A percentile compares a stretch with the other conserved stretches of the same genome.
phyloP scores from a whole-genome alignment of 2,888 invertebrate genomes.

The Diarsia dahlii region DNA sequence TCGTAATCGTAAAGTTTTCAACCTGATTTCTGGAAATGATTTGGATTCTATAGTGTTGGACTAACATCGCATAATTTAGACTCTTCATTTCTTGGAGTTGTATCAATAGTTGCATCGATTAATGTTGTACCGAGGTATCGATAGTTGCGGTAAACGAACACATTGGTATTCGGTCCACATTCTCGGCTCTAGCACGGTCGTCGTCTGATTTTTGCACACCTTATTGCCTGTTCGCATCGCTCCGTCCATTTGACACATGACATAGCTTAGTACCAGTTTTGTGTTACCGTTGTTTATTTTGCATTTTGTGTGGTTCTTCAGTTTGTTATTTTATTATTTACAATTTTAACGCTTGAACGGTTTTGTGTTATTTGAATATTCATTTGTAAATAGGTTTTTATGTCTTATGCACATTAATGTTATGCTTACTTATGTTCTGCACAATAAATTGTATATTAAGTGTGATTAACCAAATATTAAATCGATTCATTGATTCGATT shows the following conservation, averaged over 20 bases:
- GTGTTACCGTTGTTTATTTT: constrained; percentile 75
- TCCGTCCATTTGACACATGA: constrained; percentile 81
- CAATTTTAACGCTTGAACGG: constrained; percentile 62
- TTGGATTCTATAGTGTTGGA: constrained; percentile 40
- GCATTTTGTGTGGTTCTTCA: constrained; percentile 74
- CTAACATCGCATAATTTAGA: constrained; percentile 37
- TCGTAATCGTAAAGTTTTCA: constrained; percentile 40
- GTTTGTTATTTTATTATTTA: constrained; percentile 66
- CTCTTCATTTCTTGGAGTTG: constrained; percentile 39
- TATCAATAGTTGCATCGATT: constrained; percentile 60
- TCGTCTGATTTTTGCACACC: constrained; percentile 84
- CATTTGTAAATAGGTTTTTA: constrained; percentile 48
- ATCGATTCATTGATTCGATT: constrained; percentile 63
- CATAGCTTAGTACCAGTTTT: constrained; percentile 79
- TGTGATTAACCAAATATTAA: constrained; percentile 48
- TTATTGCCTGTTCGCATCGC: constrained; percentile 85
- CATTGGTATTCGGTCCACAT: constrained; percentile 84
- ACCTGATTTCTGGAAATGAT: constrained; percentile 42
- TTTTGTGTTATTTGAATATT: constrained; percentile 61
- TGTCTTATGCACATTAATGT: constrained; percentile 49
- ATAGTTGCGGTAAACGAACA: constrained; percentile 71
- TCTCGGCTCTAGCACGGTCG: constrained; percentile 80
- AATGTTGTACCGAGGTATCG: constrained; percentile 65
- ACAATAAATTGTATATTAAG: constrained; percentile 32
- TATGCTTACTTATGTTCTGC: constrained; percentile 39